Evolutionary conservation across 2,113 vertebrate genomes (phyloP), one percentile per base, ranked within the genome.

Genomic region (Misgurnus anguillicaudatus): DNA sequence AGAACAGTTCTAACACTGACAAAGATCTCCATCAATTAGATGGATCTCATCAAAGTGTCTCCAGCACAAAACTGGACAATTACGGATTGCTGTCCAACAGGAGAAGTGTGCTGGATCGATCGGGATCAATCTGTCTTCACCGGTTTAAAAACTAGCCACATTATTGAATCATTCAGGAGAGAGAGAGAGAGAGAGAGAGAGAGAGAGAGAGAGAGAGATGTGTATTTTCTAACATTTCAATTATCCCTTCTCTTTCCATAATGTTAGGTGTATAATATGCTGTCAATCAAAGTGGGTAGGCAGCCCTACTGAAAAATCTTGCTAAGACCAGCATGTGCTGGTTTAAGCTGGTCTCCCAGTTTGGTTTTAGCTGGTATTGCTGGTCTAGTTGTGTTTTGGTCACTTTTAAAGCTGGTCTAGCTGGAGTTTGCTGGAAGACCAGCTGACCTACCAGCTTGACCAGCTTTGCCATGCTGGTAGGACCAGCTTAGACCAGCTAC

Each of bases 51-150:
- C 61, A 66, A 77, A 55, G 75, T 55, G 38, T 61, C 39, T 39
- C 24, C 77, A 55, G 57, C 51, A 57, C 66, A 72, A 62, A 24
- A 76, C 14, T 31, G 6, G 65, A 64, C 68, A 72, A 72, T 80
- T 80, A 68, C 47, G 36, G 71, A 73, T 79, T 69, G 55, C 61
- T 81, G 72, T 63, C 73, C 13, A 68, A 64, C 69, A 77, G 13
- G 2, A 42, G 61, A 8, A 24, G 41, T 14, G 58, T 10, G 53
- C 38, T 53, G n/a, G 17, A 81, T 81, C 69, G 79, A 84, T 36
- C 24, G 1, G 38, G 63, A 76, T 75, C 77, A 63, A 76, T 82
- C 79, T 70, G 17, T 14, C 63, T 60, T 31, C 65, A 65, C 51
- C 57, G 16, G 16, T 24, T 10, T 47, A 41, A n/a, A n/a, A n/a